phyloP scores from a whole-genome alignment of 2,888 invertebrate species.

The Lomographa bimaculata region DNA sequence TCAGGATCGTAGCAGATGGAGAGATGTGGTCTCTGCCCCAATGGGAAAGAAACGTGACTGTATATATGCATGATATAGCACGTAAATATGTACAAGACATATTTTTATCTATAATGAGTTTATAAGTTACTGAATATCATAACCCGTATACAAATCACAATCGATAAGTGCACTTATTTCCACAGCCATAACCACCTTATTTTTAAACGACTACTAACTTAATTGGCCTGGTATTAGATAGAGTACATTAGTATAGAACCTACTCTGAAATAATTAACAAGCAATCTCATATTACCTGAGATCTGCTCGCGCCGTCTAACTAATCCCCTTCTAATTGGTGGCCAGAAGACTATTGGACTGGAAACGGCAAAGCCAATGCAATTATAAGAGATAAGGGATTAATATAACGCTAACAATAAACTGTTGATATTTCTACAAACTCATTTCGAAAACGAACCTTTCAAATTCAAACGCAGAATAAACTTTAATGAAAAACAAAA shows the following conservation, averaged over 20 bases:
- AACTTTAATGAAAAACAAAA: conserved; percentile 8
- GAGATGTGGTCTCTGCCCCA: no score
- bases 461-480: no score
- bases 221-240: conserved; percentile 8
- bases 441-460: conserved; percentile 1
- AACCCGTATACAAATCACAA: no score
- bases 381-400: conserved; percentile 65
- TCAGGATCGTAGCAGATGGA: no score
- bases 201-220: conserved; percentile 3
- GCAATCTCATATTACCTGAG: conserved; percentile 57
- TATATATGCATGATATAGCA: no score
- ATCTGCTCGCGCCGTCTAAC: conserved; percentile 49
- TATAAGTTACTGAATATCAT: no score
- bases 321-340: conserved; percentile 78
- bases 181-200: no score
- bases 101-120: no score
- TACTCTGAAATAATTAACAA: conserved; percentile 57
- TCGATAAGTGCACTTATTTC: no score
- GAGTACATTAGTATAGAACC: conserved; percentile 23
- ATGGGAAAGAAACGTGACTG: no score
- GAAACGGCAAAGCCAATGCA: conserved; percentile 72
- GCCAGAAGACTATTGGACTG: conserved; percentile 77
- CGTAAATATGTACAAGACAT: no score
- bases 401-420: conserved; percentile 23
- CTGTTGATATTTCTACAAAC: conserved; percentile 10